phyloP scores from a whole-genome alignment of 2,888 invertebrate species.

The Ryuthela nishihirai region DNA sequence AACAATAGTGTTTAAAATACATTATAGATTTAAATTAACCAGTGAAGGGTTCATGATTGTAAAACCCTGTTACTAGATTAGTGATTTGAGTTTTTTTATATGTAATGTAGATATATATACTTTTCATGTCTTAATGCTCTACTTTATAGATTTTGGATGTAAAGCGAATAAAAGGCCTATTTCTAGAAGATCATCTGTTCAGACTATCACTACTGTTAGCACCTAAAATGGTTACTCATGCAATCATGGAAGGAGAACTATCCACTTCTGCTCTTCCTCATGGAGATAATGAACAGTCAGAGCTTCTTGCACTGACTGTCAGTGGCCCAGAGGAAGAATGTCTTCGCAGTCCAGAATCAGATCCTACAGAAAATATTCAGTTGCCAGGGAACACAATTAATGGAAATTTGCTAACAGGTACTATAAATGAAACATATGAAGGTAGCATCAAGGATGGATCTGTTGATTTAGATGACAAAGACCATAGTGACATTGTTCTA shows the following conservation, averaged over 20 bases:
- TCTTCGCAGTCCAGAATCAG: slow-evolving; percentile 29
- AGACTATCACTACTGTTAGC: slow-evolving; percentile 33
- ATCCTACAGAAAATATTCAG: slow-evolving; percentile 18
- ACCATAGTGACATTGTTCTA: slow-evolving; percentile 34
- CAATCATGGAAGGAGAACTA: slow-evolving; percentile 35
- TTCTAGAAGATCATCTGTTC: slow-evolving; percentile 36
- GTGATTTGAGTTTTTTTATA: too few species aligned
- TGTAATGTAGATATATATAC: too few species aligned
- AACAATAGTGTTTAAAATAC: too few species aligned
- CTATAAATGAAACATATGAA: slow-evolving; percentile 31
- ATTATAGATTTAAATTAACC: too few species aligned
- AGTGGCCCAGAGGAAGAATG: slow-evolving; percentile 25
- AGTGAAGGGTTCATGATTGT: too few species aligned
- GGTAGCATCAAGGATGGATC: slow-evolving; percentile 34
- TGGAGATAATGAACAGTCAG: slow-evolving; percentile 30
- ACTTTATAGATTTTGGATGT: slow-evolving; percentile 30
- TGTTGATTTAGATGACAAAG: slow-evolving; percentile 31
- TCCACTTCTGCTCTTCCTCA: slow-evolving; percentile 25
- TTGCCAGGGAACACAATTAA: slow-evolving; percentile 17
- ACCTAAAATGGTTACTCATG: slow-evolving; percentile 37
- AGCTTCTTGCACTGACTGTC: slow-evolving; percentile 29
- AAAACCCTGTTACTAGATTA: too few species aligned
- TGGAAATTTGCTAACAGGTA: slow-evolving; percentile 18
- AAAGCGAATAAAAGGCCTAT: slow-evolving; percentile 28
- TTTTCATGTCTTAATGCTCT: too few species aligned